A percentile compares a stretch with the other conserved stretches of the same genome.
These are phyloP conservation scores for Helobdella robusta DNA, from an alignment of 2,888 invertebrate genomes.

Conservation along the genomic window DNA sequence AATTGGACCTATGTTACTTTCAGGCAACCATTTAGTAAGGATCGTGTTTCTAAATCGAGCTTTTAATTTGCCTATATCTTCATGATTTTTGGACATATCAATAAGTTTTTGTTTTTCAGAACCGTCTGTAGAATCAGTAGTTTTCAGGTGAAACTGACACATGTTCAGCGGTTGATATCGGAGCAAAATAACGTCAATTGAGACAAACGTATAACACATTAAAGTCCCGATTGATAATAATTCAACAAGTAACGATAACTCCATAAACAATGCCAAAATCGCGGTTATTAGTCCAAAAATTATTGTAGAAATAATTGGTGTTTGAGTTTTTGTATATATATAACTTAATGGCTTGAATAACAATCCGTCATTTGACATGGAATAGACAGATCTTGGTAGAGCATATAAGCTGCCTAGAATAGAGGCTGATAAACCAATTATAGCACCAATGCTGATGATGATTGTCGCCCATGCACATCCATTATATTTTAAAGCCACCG, in stretches of 20 bases:
- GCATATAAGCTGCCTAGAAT: slow-evolving; percentile 70
- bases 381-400: slow-evolving; percentile 72
- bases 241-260: slow-evolving; percentile 78
- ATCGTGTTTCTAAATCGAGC: background rate
- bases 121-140: slow-evolving; percentile 34
- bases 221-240: slow-evolving; percentile 71
- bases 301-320: slow-evolving; percentile 44
- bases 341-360: slow-evolving; percentile 63
- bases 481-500: slow-evolving; percentile 40
- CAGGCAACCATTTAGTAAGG: background rate
- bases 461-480: slow-evolving; percentile 41
- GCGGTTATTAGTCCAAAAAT: slow-evolving; percentile 43
- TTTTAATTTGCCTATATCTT: background rate
- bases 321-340: slow-evolving; percentile 67
- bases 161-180: slow-evolving; percentile 58
- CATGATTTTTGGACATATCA: background rate
- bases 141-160: slow-evolving; percentile 46
- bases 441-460: slow-evolving; percentile 41
- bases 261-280: slow-evolving; percentile 71
- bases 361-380: slow-evolving; percentile 80
- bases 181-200: slow-evolving; percentile 76
- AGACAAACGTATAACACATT: slow-evolving; percentile 69
- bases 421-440: slow-evolving; percentile 41
- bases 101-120: background rate
- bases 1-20: background rate